Conservation (phyloP, 2,113 vertebrate species). For the Ranitomeya variabilis region DNA sequence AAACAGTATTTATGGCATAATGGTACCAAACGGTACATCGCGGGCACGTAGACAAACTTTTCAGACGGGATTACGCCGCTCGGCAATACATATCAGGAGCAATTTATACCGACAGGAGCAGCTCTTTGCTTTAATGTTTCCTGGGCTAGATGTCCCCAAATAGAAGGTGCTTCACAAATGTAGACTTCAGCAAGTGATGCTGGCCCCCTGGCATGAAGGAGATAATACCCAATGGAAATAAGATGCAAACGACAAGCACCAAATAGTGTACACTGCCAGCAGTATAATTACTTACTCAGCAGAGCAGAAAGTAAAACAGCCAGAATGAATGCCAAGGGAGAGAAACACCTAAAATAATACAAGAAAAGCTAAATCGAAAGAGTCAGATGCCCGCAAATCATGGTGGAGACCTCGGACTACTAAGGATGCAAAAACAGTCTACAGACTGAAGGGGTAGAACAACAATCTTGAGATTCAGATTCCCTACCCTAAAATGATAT, state of each 20-base stretch:
- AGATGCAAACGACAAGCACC: conserved; percentile 20
- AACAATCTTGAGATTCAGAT: neutral
- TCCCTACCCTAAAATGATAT: too few species aligned
- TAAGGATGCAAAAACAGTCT: neutral
- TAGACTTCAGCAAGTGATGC: neutral
- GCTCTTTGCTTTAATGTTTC: neutral
- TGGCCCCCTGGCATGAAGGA: neutral
- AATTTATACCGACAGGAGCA: neutral
- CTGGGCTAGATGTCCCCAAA: neutral
- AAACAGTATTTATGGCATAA: neutral
- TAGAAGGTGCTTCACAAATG: conserved; percentile 12
- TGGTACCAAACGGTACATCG: neutral
- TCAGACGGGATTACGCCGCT: neutral
- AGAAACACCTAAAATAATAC: neutral
- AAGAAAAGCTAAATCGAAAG: neutral
- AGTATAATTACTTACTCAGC: conserved; percentile 17
- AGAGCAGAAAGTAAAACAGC: conserved; percentile 15
- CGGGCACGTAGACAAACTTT: neutral
- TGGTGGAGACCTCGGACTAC: neutral
- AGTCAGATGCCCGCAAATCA: neutral
- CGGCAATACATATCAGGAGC: neutral
- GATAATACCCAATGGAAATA: neutral
- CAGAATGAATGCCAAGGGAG: neutral
- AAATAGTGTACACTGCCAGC: conserved; percentile 18
- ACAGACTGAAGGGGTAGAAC: neutral